A percentile compares a stretch with the other conserved stretches of the same genome.
These are phyloP conservation scores for Tachystola acroxantha DNA, from an alignment of 2,888 invertebrate genomes.

Conservation along the genomic window DNA sequence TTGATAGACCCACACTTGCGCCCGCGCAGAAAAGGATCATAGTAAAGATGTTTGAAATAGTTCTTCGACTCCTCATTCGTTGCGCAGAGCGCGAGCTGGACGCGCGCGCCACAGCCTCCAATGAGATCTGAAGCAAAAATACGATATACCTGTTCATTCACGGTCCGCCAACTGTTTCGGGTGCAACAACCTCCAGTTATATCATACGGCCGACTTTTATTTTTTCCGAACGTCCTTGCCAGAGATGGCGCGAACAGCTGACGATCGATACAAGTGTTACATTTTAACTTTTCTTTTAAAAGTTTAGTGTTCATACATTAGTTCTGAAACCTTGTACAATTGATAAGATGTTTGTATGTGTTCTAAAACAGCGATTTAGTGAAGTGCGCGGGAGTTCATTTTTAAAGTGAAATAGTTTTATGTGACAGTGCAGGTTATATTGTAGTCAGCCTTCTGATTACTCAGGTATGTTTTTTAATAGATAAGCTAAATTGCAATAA, in stretches of 20 bases:
- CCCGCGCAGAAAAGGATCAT: constrained; percentile 65
- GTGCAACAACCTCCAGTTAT: constrained; percentile 54
- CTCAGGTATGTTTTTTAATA: background rate
- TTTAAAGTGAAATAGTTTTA: constrained; percentile 3
- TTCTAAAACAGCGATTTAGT: constrained; percentile 9
- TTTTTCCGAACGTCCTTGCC: constrained; percentile 54
- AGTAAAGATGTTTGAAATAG: constrained; percentile 73
- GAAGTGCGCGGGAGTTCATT: constrained; percentile 4
- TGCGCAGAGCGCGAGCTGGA: constrained; percentile 56
- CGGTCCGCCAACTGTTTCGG: constrained; percentile 46
- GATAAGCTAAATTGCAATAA: no score
- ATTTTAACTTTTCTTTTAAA: constrained; percentile 1
- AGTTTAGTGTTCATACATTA: background rate
- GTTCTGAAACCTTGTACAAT: background rate
- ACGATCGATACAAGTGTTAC: constrained; percentile 16
- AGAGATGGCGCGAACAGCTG: constrained; percentile 48
- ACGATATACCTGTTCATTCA: constrained; percentile 56
- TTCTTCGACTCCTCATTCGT: constrained; percentile 71
- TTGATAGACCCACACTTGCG: constrained; percentile 44
- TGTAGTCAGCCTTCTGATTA: background rate
- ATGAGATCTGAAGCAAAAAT: constrained; percentile 34
- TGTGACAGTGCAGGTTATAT: constrained; percentile 1
- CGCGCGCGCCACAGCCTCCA: constrained; percentile 46
- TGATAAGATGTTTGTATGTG: constrained; percentile 1
- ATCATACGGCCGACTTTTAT: constrained; percentile 42